phyloP scores from a whole-genome alignment of 2,888 invertebrate species.

The Stegana nigrithorax region DNA sequence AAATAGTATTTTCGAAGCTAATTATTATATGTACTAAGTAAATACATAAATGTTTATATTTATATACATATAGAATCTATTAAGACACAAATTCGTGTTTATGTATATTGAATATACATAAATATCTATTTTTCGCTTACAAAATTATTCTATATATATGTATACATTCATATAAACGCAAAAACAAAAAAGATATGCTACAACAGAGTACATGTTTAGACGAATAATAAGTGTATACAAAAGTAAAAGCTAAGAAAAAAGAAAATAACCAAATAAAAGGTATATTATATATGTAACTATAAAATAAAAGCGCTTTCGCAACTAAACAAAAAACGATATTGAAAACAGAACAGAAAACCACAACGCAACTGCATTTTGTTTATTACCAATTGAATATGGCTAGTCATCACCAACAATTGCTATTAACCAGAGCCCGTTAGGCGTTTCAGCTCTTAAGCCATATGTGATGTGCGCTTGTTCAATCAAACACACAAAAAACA shows the following conservation, averaged over 20 bases:
- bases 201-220: not conserved
- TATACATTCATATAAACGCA: not conserved
- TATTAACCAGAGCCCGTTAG: not conserved
- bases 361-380: no score
- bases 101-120: slow-evolving; percentile 6
- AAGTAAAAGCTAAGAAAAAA: not conserved
- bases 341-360: not conserved
- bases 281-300: slow-evolving; percentile 1
- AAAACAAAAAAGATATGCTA: not conserved
- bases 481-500: no score
- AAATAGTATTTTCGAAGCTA: no score
- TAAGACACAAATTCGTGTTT: no score
- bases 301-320: slow-evolving; percentile 22
- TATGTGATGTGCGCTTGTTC: not conserved
- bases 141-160: slow-evolving; percentile 9
- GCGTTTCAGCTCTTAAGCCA: not conserved
- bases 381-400: no score
- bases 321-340: slow-evolving; percentile 11
- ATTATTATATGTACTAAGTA: no score
- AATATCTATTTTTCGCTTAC: slow-evolving; percentile 24
- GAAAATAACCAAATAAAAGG: not conserved
- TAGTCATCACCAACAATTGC: not conserved
- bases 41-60: no score
- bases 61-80: no score
- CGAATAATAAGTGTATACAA: not conserved